Base-by-base conservation (phyloP, 1,140 invertebrate species). In the Ceratoteleas bidentatus region DNA sequence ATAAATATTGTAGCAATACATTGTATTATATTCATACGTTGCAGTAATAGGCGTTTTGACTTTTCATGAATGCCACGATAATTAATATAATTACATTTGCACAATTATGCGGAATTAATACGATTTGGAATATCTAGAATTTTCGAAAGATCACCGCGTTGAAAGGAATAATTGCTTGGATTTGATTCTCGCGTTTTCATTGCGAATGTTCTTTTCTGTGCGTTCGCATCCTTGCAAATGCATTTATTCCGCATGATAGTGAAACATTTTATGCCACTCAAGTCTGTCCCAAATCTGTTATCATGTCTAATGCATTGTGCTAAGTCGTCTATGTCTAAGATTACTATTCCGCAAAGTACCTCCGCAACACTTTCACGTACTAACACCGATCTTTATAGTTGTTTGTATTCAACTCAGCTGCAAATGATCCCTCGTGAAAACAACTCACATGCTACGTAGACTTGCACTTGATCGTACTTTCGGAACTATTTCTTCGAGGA, bases 201-300 rank as follows among this genome's bases (percentile, higher is more conserved):
- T 24, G 24, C 24, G 4, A 24, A 24, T 24, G 1, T 24, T 24
- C 24, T 60, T 54, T 47, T 14, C n/a, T 54, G n/a, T 14, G 11
- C 50, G 24, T 16, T 11, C 8, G 14, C 33, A 53, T 38, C n/a
- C 15, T 60, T 54, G 33, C 53, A 54, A 75, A 60, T 66, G 24
- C 24, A 24, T 75, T 69, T 64, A 60, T 70, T 72, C 36, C 45
- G 14, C 10, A 33, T 65, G 60, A 65, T 65, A 58, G 65, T 52
- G 43, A 58, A 72, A 78, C 49, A 65, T 70, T 69, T 58, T 72
- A 78, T 78, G 75, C 75, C 36, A 52, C 66, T 79, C 76, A 72
- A 79, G 76, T 79, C 50, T 36, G 76, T 66, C 62, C 68, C 61
- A 79, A 79, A 79, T 79, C 66, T 79, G 76, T 79, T 79, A 79